Evolutionary conservation across 2,888 invertebrate species (phyloP).

Genomic region (Chaitophorus viminalis): DNA sequence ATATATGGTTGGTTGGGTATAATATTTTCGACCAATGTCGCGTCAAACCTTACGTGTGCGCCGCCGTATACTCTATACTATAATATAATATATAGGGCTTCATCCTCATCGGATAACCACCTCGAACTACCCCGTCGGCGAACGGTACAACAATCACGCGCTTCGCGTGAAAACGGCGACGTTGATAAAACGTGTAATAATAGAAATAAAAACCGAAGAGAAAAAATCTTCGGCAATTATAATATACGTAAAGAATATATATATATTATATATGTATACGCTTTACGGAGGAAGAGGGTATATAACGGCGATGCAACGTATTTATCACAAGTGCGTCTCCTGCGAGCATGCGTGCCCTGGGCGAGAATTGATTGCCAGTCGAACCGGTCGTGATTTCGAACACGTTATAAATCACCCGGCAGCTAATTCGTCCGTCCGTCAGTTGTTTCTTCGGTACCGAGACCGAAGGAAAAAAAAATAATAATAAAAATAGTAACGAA

Average conservation of each 20-base stretch:
- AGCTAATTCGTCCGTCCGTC: conserved; percentile 58
- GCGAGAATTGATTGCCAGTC: conserved; percentile 60
- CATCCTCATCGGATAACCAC: not conserved
- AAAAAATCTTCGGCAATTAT: not conserved
- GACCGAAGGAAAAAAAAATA: conserved; percentile 11
- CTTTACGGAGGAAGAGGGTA: not conserved
- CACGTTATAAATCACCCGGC: conserved; percentile 61
- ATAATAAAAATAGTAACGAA: conserved; percentile 10
- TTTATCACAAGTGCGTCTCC: conserved; percentile 52
- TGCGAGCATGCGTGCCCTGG: conserved; percentile 39
- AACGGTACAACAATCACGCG: not conserved
- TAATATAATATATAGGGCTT: conserved; percentile 37
- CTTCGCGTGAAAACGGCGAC: conserved; percentile 22
- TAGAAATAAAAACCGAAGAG: not conserved
- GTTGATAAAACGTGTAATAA: conserved; percentile 27
- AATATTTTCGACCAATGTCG: not conserved
- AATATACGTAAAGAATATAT: not conserved
- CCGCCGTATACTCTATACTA: not conserved
- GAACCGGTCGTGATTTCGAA: conserved; percentile 62
- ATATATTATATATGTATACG: not conserved
- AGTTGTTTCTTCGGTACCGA: conserved; percentile 53
- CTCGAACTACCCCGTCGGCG: conserved; percentile 10
- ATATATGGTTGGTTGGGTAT: not conserved
- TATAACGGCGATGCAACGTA: not conserved
- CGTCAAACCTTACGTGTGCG: conserved; percentile 55